Evolutionary conservation across 1,140 invertebrate species (phyloP), one percentile per base, ranked within the genome.

Genomic region (Battus philenor): DNA sequence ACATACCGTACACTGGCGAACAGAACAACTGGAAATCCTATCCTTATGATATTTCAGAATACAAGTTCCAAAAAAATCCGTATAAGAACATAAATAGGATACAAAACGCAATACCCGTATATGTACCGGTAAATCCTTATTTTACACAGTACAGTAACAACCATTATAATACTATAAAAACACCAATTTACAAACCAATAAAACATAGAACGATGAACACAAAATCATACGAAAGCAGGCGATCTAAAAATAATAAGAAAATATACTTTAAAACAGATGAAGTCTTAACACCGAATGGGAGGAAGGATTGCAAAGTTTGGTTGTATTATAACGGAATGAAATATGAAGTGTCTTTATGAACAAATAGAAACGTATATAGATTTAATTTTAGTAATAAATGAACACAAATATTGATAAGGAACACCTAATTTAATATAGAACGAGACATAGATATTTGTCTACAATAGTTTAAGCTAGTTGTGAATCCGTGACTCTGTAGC

Each of bases 291-390:
- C 47, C 55, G 11, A 49, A 53, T 17, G 57, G 54, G 1, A 4
- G 59, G 16, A 65, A 50, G 34, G 49, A 69, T 44, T 79, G 75
- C 45, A 63, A 59, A 45, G 29, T 76, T 13, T 79, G 69, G 69
- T 54, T 83, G 8, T 68, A 77, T 49, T 69, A 76, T 16, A 55
- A 83, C 17, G 79, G 75, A 15, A 45, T 56, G 0, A 70, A 68
- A 56, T 80, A 79, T 62, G 66, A 75, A 72, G 52, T 68, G 2
- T 29, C 54, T n/a, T 44, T 59, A 11, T 63, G 53, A 18, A 9
- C n/a, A n/a, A n/a, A n/a, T n/a, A n/a, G n/a, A n/a, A n/a, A n/a
- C n/a, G n/a, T n/a, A n/a, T n/a, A n/a, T n/a, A n/a, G n/a, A n/a
- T n/a, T n/a, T n/a, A n/a, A n/a, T n/a, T n/a, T n/a, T n/a, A n/a